phyloP scores from a whole-genome alignment of 2,113 vertebrate species.

The Gila orcuttii region DNA sequence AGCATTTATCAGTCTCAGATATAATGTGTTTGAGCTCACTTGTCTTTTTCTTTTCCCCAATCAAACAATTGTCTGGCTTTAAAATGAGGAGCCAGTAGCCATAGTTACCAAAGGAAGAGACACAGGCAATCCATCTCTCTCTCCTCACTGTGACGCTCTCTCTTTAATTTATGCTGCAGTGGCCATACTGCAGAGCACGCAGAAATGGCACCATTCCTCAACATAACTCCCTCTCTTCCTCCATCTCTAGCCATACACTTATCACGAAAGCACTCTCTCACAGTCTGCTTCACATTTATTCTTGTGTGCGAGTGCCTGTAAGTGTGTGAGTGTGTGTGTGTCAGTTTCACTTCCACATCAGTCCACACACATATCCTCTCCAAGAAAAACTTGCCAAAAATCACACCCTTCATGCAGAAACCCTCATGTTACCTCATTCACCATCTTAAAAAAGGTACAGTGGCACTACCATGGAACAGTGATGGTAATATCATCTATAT shows the following conservation, averaged over 20 bases:
- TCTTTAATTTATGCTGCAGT: slow-evolving; percentile 75
- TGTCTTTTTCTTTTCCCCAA: slow-evolving; percentile 35
- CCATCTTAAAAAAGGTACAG: neutral
- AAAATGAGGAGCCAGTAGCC: slow-evolving; percentile 53
- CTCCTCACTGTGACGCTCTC: slow-evolving; percentile 61
- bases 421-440: neutral
- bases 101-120: slow-evolving; percentile 61
- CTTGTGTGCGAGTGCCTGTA: slow-evolving; percentile 19
- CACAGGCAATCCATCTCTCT: slow-evolving; percentile 69
- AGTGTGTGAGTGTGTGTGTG: neutral
- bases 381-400: neutral
- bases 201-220: slow-evolving; percentile 75
- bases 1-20: slow-evolving; percentile 48
- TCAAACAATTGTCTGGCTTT: slow-evolving; percentile 55
- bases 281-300: slow-evolving; percentile 38
- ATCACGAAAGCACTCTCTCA: slow-evolving; percentile 53
- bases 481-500: neutral
- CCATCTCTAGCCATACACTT: slow-evolving; percentile 43
- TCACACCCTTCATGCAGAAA: neutral
- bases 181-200: slow-evolving; percentile 64
- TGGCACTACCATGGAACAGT: neutral
- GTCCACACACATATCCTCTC: neutral
- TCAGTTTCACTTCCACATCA: neutral
- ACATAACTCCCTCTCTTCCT: slow-evolving; percentile 48
- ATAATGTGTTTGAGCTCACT: slow-evolving; percentile 54